Evolutionary conservation across 1,140 invertebrate genomes (phyloP).

Genomic region (Megathymus violae): DNA sequence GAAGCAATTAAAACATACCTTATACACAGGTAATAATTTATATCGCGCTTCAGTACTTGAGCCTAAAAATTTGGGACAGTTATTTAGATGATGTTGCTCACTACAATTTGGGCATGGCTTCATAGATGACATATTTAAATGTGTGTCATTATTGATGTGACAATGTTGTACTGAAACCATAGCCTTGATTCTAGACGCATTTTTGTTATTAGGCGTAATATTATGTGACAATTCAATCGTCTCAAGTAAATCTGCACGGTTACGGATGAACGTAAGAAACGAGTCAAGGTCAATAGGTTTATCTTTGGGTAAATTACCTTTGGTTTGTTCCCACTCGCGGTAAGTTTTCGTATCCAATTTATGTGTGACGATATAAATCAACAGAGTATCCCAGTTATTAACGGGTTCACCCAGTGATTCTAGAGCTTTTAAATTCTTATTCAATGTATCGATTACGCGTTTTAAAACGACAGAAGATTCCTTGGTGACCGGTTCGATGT

Average conservation of each 20-base stretch:
- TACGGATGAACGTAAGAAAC: slow-evolving; percentile 35
- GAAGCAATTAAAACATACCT: slow-evolving; percentile 46
- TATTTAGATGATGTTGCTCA: slow-evolving; percentile 34
- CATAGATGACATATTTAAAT: slow-evolving; percentile 18
- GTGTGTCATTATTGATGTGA: neutral
- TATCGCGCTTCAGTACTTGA: too few species aligned
- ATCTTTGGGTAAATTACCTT: slow-evolving; percentile 10
- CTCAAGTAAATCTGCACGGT: slow-evolving; percentile 35
- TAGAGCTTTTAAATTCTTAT: too few species aligned
- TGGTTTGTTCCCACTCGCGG: slow-evolving; percentile 38
- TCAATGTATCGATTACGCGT: too few species aligned
- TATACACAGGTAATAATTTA: slow-evolving; percentile 36
- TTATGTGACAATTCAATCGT: slow-evolving; percentile 30
- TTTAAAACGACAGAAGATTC: too few species aligned
- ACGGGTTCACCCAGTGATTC: slow-evolving; percentile 37
- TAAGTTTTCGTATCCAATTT: slow-evolving; percentile 40
- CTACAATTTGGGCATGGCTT: slow-evolving; percentile 36
- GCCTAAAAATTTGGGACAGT: slow-evolving; percentile 39
- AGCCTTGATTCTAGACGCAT: neutral
- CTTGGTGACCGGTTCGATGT: slow-evolving; percentile 28
- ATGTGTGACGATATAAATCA: slow-evolving; percentile 39
- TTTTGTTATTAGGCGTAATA: neutral
- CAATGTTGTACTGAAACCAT: neutral
- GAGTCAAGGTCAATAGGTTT: slow-evolving; percentile 14
- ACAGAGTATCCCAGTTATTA: slow-evolving; percentile 39